These are phyloP conservation scores for Amiota minor DNA, from an alignment of 2,888 invertebrate genomes.

Conservation along the genomic window DNA sequence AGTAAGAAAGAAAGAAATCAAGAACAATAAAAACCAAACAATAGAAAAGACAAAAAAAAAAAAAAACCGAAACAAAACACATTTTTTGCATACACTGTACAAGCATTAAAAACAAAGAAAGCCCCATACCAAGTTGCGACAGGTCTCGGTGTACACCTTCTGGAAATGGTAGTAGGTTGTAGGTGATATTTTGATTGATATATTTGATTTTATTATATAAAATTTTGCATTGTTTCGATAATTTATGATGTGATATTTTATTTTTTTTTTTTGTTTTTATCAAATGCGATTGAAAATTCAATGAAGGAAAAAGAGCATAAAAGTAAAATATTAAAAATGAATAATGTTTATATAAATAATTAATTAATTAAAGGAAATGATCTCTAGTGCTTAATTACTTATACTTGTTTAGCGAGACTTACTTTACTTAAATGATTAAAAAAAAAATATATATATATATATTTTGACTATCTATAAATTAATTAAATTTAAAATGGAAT, in stretches of 20 bases:
- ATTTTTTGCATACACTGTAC: constrained; percentile 23
- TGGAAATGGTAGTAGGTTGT: constrained; percentile 56
- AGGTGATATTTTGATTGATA: constrained; percentile 43
- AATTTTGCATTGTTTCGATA: constrained; percentile 4
- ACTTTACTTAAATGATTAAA: too few relatives aligned
- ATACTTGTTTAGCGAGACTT: neutral
- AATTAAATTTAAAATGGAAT: neutral
- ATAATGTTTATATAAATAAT: constrained; percentile 1
- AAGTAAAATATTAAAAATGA: constrained; percentile 42
- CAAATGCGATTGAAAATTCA: constrained; percentile 19
- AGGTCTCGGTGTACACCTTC: constrained; percentile 74
- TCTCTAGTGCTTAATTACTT: constrained; percentile 17
- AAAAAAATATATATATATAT: too few relatives aligned
- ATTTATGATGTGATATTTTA: neutral
- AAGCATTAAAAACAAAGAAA: constrained; percentile 44
- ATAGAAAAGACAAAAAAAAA: constrained; percentile 13
- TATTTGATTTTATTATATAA: constrained; percentile 46
- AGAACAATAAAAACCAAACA: constrained; percentile 7
- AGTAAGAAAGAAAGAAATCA: too few relatives aligned
- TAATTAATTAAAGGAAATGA: constrained; percentile 13
- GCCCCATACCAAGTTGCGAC: constrained; percentile 74
- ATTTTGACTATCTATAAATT: too few relatives aligned
- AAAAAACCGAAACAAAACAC: constrained; percentile 25
- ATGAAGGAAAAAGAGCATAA: constrained; percentile 49
- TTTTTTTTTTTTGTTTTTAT: constrained; percentile 18